Evolutionary conservation across 2,888 invertebrate species (phyloP).

Genomic region (Lepidochitona cinerea): DNA sequence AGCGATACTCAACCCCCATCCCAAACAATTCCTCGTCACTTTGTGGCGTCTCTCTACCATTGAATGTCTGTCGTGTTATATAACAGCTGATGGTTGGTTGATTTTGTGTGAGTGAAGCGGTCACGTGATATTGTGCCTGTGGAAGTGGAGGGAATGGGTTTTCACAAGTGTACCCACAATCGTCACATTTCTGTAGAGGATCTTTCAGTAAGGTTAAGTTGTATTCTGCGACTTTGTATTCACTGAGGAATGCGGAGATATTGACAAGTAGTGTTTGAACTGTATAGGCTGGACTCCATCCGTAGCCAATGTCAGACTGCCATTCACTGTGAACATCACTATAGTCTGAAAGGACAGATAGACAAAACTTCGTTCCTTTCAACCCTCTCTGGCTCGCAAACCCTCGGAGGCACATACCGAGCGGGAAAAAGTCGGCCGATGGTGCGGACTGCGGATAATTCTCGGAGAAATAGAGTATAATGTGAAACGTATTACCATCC

Average conservation of each 20-base stretch:
- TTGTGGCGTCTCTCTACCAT: neutral
- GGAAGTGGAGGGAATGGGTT: neutral
- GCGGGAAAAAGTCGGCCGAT: neutral
- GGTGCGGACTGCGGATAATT: neutral
- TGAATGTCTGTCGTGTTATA: neutral
- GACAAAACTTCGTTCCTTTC: neutral
- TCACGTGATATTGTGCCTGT: too few species aligned
- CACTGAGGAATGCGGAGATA: neutral
- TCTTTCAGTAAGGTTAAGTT: neutral
- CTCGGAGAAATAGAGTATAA: neutral
- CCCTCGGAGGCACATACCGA: neutral
- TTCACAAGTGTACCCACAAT: neutral
- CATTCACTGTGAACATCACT: neutral
- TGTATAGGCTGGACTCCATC: neutral
- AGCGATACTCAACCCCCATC: neutral
- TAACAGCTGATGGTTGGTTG: neutral
- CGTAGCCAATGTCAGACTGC: neutral
- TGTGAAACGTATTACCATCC: neutral
- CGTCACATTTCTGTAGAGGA: neutral
- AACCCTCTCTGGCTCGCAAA: neutral
- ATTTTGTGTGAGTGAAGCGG: neutral
- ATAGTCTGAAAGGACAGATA: neutral
- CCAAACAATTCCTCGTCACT: neutral
- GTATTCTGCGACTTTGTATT: neutral
- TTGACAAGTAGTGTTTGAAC: neutral